A percentile compares a stretch with the other conserved stretches of the same genome.
Evolutionary conservation across 2,113 vertebrate species (phyloP).

Genomic region (Oostethus manadensis): DNA sequence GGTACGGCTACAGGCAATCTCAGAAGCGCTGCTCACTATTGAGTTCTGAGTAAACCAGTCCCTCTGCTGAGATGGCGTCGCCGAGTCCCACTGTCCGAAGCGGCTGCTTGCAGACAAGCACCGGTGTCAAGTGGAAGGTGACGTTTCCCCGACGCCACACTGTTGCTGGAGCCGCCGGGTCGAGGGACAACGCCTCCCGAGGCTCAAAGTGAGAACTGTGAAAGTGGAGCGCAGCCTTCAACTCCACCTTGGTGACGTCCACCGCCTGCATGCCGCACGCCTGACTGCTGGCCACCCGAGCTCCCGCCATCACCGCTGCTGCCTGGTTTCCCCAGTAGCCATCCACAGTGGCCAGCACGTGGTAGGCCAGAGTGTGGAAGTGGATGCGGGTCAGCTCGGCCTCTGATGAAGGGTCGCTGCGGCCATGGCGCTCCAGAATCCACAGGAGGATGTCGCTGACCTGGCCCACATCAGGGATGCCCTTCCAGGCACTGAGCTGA

Average conservation of each 20-base stretch:
- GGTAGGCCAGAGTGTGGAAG: slow-evolving; percentile 94
- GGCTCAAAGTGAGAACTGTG: slow-evolving; percentile 74
- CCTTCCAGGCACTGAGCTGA: slow-evolving; percentile 76
- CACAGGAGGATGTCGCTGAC: slow-evolving; percentile 95
- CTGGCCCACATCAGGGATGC: slow-evolving; percentile 80
- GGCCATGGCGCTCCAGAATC: slow-evolving; percentile 84
- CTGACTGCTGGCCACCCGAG: slow-evolving; percentile 84
- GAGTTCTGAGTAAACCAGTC: slow-evolving; percentile 84
- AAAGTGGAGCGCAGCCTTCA: slow-evolving; percentile 82
- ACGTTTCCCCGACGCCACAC: slow-evolving; percentile 81
- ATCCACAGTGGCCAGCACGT: slow-evolving; percentile 85
- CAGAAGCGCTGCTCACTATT: slow-evolving; percentile 46
- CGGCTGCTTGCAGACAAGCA: slow-evolving; percentile 87
- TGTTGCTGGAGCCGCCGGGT: slow-evolving; percentile 77
- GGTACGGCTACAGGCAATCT: slow-evolving; percentile 3
- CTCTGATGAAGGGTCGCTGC: slow-evolving; percentile 47
- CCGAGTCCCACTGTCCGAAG: slow-evolving; percentile 92
- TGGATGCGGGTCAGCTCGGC: slow-evolving; percentile 88
- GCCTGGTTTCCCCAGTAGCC: slow-evolving; percentile 91
- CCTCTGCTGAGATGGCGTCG: slow-evolving; percentile 93
- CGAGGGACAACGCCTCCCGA: slow-evolving; percentile 66
- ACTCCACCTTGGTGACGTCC: slow-evolving; percentile 73
- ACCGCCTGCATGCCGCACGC: slow-evolving; percentile 81
- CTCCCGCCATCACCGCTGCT: slow-evolving; percentile 84
- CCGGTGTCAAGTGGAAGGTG: slow-evolving; percentile 86